phyloP scores from a whole-genome alignment of 2,113 vertebrate species.

The Tachysurus fulvidraco region DNA sequence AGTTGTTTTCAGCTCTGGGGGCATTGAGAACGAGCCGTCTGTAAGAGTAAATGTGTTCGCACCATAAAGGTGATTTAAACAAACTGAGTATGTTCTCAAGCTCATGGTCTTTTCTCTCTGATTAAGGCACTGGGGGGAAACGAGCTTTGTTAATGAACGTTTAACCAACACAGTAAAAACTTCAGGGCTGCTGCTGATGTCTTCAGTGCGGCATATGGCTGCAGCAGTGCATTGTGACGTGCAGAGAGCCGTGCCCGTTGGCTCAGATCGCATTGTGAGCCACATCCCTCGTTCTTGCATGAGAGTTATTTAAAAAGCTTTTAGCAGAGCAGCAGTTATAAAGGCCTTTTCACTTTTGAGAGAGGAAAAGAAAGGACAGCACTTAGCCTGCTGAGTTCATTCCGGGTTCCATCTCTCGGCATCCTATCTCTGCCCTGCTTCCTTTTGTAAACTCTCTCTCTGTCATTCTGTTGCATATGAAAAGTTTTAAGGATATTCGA shows the following conservation, averaged over 20 bases:
- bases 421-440: neutral
- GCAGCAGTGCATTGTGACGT: neutral
- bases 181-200: slow-evolving; percentile 35
- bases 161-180: slow-evolving; percentile 21
- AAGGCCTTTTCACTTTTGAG: slow-evolving; percentile 30
- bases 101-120: slow-evolving; percentile 21
- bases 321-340: slow-evolving; percentile 22
- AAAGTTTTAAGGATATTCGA: slow-evolving; percentile 5
- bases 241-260: neutral
- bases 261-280: slow-evolving; percentile 18
- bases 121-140: slow-evolving; percentile 28
- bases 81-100: slow-evolving; percentile 1
- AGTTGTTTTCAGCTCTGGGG: slow-evolving; percentile 30
- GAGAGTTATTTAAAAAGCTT: slow-evolving; percentile 41
- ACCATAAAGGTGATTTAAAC: slow-evolving; percentile 35
- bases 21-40: slow-evolving; percentile 9
- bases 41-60: neutral
- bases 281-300: slow-evolving; percentile 9
- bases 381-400: slow-evolving; percentile 33
- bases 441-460: slow-evolving; percentile 1
- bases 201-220: neutral
- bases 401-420: neutral
- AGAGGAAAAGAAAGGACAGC: slow-evolving; percentile 29
- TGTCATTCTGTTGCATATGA: slow-evolving; percentile 7
- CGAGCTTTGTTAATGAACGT: slow-evolving; percentile 34